Evolutionary conservation across 2,113 vertebrate species (phyloP), one percentile per base, ranked within the genome.

Genomic region (Lophochroa leadbeateri): DNA sequence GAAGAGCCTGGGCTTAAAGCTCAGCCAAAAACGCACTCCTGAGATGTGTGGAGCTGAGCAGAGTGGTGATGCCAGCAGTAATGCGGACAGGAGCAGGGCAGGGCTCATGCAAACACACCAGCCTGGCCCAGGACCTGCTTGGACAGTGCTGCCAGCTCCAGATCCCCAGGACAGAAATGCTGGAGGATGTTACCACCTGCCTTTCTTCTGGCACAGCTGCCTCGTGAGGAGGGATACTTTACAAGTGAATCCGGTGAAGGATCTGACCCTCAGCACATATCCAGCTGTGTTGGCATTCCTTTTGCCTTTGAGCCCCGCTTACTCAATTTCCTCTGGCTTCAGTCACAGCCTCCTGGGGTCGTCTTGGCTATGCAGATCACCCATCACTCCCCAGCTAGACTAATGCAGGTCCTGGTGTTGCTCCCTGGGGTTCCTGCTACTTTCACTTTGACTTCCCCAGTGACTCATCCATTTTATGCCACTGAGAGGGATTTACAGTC

Each of bases 151-250:
- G 47, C 27, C 41, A 57, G 14, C 39, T 37, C 37, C 46, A 50
- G 14, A 35, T 33, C 37, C 37, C 29, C 7, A 2, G 43, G 29
- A 55, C 29, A 33, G 41, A 61, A 61, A 71, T 37, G 52, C 33
- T 82, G 77, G 33, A 24, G 18, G 14, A 41, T 68, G 53, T 63
- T 60, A 82, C 37, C 52, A 78, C 35, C 33, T 46, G 41, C 71
- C 53, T 58, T 50, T 17, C 47, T 28, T 49, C 69, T 55, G 80
- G 46, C 20, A 77, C 12, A 31, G n/a, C 20, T 43, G 24, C 31
- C 43, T 50, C 6, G 3, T 0, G 0, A 80, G 20, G 15, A 49
- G 18, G 11, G 10, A 8, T 19, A 14, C 44, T 58, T n/a, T 37
- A 15, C 0, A 1, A 58, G 16, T 31, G 44, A 80, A 84, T 18